Base-by-base conservation (phyloP, 2,888 invertebrate species). In the Leucophora obtusa region DNA sequence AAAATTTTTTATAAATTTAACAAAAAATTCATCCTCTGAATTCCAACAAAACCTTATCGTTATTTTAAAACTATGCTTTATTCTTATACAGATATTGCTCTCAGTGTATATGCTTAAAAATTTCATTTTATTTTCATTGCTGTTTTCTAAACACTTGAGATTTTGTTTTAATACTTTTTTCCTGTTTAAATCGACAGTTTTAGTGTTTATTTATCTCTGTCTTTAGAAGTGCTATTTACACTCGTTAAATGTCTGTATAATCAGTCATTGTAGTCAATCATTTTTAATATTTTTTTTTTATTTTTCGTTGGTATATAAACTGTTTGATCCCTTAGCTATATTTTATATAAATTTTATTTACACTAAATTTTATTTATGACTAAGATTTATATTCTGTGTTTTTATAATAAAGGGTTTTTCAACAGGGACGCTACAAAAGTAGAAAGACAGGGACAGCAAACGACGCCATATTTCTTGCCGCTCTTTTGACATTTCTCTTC, bases 231-330 rank as follows among this genome's bases (percentile, higher is more conserved):
- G 28, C n/a, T 33, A 58, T n/a, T 33, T 33, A 54, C 24, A 33
- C 14, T 54, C 24, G 53, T 11, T 15, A 14, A 4, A 10, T 21
- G n/a, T 18, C 24, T 38, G 18, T 66, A 43, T 54, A 66, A 66
- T 66, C 66, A 66, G 66, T 66, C 66, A 66, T 56, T 66, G 66
- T 56, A 54, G 66, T 66, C 66, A 66, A 66, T 66, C 66, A 66
- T 35, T 66, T 53, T 53, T 53, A 53, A 53, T 7, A 28, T 28
- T 43, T 54, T 54, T 24, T 24, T 5, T 5, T 24, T 28, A 21
- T 3, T 21, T 38, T 66, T 66, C 38, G 28, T 17, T 33, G 21
- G 21, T 17, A 14, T 28, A 35, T 62, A n/a, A n/a, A 59, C 58
- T 69, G 33, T 69, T 21, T 21, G 21, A 33, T 66, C 66, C 54